Evolutionary conservation across 2,797 vertebrate genomes (phyloP).

Genomic region (Oryzias sinensis): DNA sequence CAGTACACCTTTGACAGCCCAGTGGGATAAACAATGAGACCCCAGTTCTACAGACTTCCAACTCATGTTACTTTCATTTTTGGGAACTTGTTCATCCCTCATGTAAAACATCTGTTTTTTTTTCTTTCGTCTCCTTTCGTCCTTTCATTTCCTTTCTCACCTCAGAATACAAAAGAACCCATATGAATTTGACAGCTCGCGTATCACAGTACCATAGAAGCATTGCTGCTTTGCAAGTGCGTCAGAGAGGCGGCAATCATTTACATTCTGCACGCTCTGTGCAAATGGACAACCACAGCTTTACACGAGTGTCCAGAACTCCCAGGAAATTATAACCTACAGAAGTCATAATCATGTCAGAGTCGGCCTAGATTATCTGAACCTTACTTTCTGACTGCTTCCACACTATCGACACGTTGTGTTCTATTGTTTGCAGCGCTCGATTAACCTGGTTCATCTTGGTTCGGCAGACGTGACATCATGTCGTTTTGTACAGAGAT

Average conservation of each 20-base stretch:
- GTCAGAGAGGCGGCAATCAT: constrained; percentile 56
- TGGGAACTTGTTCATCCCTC: constrained; percentile 19
- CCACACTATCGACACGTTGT: neutral
- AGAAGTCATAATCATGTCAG: constrained; percentile 4
- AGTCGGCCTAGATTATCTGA: neutral
- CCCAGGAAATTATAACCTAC: neutral
- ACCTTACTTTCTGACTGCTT: neutral
- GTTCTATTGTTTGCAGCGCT: neutral
- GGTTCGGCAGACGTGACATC: neutral
- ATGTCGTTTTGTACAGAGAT: constrained; percentile 7
- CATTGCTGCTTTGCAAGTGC: constrained; percentile 62
- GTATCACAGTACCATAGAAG: constrained; percentile 24
- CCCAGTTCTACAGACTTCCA: constrained; percentile 2
- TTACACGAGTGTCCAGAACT: constrained; percentile 2
- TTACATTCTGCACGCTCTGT: constrained; percentile 46
- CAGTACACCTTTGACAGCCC: neutral
- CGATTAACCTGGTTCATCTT: neutral
- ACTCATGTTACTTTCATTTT: neutral
- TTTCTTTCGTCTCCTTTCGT: neutral
- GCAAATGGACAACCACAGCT: constrained; percentile 30
- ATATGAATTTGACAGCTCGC: constrained; percentile 22
- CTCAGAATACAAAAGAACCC: constrained; percentile 13
- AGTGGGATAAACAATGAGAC: neutral
- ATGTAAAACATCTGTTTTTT: constrained; percentile 30
- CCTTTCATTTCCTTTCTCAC: neutral